Percentiles rank a stretch among this genome's conserved stretches.
Evolutionary conservation across 2,797 vertebrate species (phyloP).

Genomic region (Tangara arthus): DNA sequence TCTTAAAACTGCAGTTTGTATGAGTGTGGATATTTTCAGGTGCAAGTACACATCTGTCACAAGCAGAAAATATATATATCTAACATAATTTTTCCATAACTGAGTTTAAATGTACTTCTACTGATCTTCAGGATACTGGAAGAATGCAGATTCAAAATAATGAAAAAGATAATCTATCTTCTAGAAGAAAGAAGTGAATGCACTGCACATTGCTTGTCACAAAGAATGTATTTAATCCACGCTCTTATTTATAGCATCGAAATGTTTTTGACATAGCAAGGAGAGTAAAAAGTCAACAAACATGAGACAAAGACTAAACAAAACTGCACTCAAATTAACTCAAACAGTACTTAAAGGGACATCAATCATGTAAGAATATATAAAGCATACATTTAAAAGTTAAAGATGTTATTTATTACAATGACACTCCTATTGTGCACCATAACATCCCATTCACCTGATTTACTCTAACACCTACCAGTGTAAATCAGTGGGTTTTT

Average conservation of each 20-base stretch:
- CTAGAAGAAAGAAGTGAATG: slow-evolving; percentile 53
- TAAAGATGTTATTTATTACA: neutral
- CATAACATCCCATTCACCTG: neutral
- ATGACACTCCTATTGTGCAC: neutral
- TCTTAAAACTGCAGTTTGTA: neutral
- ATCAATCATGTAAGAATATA: slow-evolving; percentile 16
- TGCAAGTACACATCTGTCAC: neutral
- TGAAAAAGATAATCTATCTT: slow-evolving; percentile 69
- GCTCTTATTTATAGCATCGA: slow-evolving; percentile 68
- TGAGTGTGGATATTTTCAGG: neutral
- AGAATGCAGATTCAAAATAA: slow-evolving; percentile 66
- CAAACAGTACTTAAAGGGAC: slow-evolving; percentile 45
- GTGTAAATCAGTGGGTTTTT: neutral
- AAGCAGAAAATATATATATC: neutral
- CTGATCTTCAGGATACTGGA: slow-evolving; percentile 54
- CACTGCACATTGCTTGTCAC: slow-evolving; percentile 53
- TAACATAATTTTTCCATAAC: neutral
- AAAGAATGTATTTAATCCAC: slow-evolving; percentile 71
- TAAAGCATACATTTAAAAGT: slow-evolving; percentile 31
- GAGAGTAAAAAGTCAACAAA: slow-evolving; percentile 71
- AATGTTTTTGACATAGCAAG: slow-evolving; percentile 69
- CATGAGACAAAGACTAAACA: slow-evolving; percentile 60
- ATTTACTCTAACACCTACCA: neutral
- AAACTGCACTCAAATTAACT: slow-evolving; percentile 63
- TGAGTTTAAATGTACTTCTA: slow-evolving; percentile 32